Percentiles rank a stretch among this genome's conserved stretches.
phyloP scores from a whole-genome alignment of 2,888 invertebrate genomes.

The Pycnomerus fuliginosus region DNA sequence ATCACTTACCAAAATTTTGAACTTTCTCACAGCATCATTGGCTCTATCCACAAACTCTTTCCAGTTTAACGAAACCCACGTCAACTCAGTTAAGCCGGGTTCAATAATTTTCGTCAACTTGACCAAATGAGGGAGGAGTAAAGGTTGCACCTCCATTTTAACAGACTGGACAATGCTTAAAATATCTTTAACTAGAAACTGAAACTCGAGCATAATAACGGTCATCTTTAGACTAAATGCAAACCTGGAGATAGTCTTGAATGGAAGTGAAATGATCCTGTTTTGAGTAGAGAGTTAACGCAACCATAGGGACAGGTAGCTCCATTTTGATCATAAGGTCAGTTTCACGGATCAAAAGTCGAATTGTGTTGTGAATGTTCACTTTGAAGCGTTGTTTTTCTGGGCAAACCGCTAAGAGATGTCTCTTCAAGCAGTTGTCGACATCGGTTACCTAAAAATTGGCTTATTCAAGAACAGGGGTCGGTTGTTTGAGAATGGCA shows the following conservation, averaged over 20 bases:
- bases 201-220: conserved; percentile 32
- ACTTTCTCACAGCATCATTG: conserved; percentile 74
- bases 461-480: no score
- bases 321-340: conserved; percentile 82
- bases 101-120: conserved; percentile 78
- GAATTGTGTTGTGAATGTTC: conserved; percentile 75
- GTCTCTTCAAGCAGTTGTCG: conserved; percentile 63
- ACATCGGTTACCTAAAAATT: conserved; percentile 62
- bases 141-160: conserved; percentile 84
- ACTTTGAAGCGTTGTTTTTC: conserved; percentile 69
- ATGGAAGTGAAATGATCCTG: conserved; percentile 74
- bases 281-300: conserved; percentile 74
- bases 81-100: conserved; percentile 76
- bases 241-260: conserved; percentile 73
- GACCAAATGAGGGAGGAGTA: conserved; percentile 85
- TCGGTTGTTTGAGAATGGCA: no score
- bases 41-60: conserved; percentile 73
- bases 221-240: neutral
- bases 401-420: conserved; percentile 61
- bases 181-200: conserved; percentile 79
- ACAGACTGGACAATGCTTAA: conserved; percentile 70
- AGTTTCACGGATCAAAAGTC: conserved; percentile 77
- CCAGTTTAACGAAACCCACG: conserved; percentile 88
- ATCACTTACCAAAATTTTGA: conserved; percentile 65
- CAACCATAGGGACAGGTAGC: conserved; percentile 78